Percentiles rank a stretch among this genome's conserved stretches.
Conservation (phyloP, 2,797 vertebrate genomes). For the Sciurus carolinensis region DNA sequence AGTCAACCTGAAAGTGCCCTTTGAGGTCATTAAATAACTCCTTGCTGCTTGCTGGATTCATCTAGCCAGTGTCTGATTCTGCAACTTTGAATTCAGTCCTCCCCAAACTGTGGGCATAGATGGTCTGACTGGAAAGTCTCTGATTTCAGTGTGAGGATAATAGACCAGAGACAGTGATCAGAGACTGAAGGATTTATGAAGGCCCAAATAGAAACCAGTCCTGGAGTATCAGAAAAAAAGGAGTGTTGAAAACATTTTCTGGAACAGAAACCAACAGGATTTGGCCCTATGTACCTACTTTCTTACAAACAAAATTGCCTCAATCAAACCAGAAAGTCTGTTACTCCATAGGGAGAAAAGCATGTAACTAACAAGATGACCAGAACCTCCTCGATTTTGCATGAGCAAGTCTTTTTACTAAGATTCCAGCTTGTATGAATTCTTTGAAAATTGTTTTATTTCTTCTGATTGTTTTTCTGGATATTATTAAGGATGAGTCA, state of each 20-base stretch:
- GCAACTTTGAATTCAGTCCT: constrained; percentile 97
- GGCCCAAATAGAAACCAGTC: constrained; percentile 94
- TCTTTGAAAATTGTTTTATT: constrained; percentile 69
- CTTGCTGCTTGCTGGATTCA: constrained; percentile 95
- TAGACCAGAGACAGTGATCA: constrained; percentile 95
- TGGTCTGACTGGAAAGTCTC: constrained; percentile 95
- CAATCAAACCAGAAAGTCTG: constrained; percentile 72
- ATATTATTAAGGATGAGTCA: constrained; percentile 65
- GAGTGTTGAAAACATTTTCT: constrained; percentile 94
- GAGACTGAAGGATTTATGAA: constrained; percentile 95
- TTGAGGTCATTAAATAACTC: constrained; percentile 94
- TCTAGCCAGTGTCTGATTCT: constrained; percentile 95
- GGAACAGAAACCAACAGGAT: constrained; percentile 99
- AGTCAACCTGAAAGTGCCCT: constrained; percentile 97
- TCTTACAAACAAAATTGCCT: constrained; percentile 93
- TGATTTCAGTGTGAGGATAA: constrained; percentile 95
- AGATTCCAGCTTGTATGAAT: constrained; percentile 22
- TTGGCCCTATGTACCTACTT: constrained; percentile 95
- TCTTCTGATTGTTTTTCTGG: constrained; percentile 68
- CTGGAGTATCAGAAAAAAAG: constrained; percentile 96
- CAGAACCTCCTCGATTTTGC: not conserved
- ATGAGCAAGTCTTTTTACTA: constrained; percentile 25
- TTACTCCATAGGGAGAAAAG: constrained; percentile 87
- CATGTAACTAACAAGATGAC: not conserved
- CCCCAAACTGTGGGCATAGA: constrained; percentile 95